These are phyloP conservation scores for Andrena minutula DNA, from an alignment of 2,888 invertebrate species.

Conservation along the genomic window DNA sequence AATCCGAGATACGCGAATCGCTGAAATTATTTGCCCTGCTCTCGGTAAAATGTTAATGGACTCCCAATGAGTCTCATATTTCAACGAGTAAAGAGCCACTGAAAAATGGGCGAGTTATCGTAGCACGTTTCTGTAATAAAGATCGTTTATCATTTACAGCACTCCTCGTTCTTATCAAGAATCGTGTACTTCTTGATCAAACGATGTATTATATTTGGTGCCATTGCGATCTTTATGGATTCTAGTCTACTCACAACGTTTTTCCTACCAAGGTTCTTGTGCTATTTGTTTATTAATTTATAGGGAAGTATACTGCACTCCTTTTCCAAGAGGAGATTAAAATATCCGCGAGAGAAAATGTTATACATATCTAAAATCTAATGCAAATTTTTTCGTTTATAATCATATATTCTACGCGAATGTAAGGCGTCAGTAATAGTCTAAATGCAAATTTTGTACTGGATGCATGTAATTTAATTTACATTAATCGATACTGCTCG, in stretches of 20 bases:
- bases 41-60: slow-evolving; percentile 26
- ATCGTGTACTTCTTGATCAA: neutral
- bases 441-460: too few species aligned
- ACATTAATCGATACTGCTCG: too few species aligned
- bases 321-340: neutral
- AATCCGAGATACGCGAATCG: slow-evolving; percentile 24
- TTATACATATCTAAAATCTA: neutral
- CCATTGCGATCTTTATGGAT: neutral
- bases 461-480: too few species aligned
- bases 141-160: slow-evolving; percentile 3
- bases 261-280: neutral
- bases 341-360: neutral
- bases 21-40: slow-evolving; percentile 9
- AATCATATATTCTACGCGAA: too few species aligned
- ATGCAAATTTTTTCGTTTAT: too few species aligned
- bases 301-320: neutral
- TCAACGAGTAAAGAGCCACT: neutral
- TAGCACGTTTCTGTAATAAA: slow-evolving; percentile 1
- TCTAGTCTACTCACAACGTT: neutral
- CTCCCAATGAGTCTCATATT: neutral
- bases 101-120: slow-evolving; percentile 27
- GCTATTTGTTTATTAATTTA: neutral
- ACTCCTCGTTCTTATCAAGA: neutral
- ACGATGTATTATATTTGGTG: neutral
- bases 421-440: too few species aligned